phyloP scores from a whole-genome alignment of 2,113 vertebrate genomes.

The Apeltes quadracus region DNA sequence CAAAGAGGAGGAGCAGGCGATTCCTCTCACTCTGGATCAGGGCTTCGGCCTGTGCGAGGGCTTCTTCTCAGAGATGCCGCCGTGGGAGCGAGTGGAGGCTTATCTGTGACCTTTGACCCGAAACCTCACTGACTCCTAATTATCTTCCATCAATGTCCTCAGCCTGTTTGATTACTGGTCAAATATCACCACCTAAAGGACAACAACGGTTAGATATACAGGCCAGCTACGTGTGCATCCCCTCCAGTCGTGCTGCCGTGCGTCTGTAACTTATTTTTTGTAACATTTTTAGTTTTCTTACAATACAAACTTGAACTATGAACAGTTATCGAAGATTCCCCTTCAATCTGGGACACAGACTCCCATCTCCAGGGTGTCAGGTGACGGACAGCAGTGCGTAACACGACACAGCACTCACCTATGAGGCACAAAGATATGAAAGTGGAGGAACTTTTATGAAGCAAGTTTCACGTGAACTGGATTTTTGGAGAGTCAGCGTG shows the following conservation, averaged over 20 bases:
- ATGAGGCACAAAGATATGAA: constrained; percentile 12
- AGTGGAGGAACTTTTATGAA: constrained; percentile 29
- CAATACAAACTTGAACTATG: constrained; percentile 4
- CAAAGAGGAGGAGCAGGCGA: constrained; percentile 77
- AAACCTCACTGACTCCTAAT: constrained; percentile 31
- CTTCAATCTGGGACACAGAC: neutral
- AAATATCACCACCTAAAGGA: constrained; percentile 11
- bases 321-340: neutral
- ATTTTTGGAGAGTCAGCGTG: constrained; percentile 8
- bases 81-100: constrained; percentile 80
- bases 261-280: constrained; percentile 17
- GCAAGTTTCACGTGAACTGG: constrained; percentile 36
- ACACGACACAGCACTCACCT: constrained; percentile 9
- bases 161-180: constrained; percentile 19
- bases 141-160: constrained; percentile 7
- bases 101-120: constrained; percentile 75
- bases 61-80: constrained; percentile 83
- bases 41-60: constrained; percentile 80
- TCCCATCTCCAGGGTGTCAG: constrained; percentile 14
- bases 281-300: constrained; percentile 1
- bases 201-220: constrained; percentile 10
- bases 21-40: constrained; percentile 78
- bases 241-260: constrained; percentile 23
- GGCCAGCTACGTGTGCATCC: neutral
- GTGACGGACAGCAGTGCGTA: constrained; percentile 8